Conservation (phyloP, 2,113 vertebrate species). For the Melanerpes aurifrons region DNA sequence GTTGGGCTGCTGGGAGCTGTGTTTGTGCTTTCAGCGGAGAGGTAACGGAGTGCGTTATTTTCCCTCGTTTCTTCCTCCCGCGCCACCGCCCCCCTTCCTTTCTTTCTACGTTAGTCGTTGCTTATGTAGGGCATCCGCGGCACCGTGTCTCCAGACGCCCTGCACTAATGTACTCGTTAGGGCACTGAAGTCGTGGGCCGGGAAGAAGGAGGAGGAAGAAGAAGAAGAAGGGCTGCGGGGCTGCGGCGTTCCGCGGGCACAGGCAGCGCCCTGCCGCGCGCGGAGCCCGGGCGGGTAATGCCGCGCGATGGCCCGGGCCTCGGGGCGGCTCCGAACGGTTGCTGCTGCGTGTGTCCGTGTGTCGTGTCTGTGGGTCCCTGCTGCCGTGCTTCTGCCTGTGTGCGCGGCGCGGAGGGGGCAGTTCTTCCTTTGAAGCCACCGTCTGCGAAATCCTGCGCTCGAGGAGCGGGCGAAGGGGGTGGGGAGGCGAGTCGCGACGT, state of each 20-base stretch:
- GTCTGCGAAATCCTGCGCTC: conserved; percentile 42
- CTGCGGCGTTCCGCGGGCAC: background rate
- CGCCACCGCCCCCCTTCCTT: background rate
- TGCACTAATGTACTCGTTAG: conserved; percentile 29
- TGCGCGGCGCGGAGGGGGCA: background rate
- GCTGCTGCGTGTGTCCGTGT: background rate
- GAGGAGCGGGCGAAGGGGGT: conserved; percentile 34
- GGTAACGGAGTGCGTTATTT: conserved; percentile 37
- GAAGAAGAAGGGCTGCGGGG: background rate
- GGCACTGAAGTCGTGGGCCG: conserved; percentile 66
- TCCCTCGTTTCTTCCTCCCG: background rate
- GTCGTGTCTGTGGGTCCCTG: too few relatives aligned
- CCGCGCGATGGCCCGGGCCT: background rate
- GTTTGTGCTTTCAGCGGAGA: conserved; percentile 8
- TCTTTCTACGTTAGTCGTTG: conserved; percentile 12
- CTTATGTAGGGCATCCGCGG: conserved; percentile 76
- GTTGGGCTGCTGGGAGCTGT: background rate
- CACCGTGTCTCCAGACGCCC: conserved; percentile 49
- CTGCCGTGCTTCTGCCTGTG: background rate
- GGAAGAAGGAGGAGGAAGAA: background rate
- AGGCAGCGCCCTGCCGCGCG: conserved; percentile 18
- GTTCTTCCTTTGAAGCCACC: conserved; percentile 32
- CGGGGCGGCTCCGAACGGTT: conserved; percentile 9
- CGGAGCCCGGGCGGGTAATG: background rate
- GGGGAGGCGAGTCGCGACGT: conserved; percentile 18